phyloP scores from a whole-genome alignment of 2,113 vertebrate species.

The Pogonocichla stellata region DNA sequence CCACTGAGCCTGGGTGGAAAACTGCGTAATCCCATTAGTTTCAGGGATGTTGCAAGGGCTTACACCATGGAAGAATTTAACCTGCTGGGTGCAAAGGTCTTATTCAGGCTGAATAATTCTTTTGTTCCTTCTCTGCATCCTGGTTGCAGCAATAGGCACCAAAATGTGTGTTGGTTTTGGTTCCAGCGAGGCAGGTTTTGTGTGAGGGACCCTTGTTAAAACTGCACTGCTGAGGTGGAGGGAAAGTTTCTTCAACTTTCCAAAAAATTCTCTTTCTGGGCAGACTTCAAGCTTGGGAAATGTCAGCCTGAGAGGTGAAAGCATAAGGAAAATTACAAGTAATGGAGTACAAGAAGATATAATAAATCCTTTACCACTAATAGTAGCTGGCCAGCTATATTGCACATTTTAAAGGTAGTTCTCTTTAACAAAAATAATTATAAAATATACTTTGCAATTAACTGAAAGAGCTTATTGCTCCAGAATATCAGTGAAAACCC shows the following conservation, averaged over 20 bases:
- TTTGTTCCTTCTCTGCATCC: neutral
- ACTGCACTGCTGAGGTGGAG: neutral
- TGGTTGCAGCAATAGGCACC: neutral
- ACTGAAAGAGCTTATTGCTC: neutral
- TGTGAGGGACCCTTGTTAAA: constrained; percentile 16
- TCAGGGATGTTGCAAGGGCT: neutral
- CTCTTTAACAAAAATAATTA: neutral
- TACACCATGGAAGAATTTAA: neutral
- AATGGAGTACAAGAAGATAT: neutral
- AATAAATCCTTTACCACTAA: neutral
- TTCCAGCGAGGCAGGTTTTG: neutral
- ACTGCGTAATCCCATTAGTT: neutral
- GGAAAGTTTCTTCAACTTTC: neutral
- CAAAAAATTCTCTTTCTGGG: neutral
- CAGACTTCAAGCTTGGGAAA: neutral
- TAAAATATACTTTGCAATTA: neutral
- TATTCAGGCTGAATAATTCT: constrained; percentile 9
- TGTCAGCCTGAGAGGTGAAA: neutral
- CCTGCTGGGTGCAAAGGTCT: neutral
- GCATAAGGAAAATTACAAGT: neutral
- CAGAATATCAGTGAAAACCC: neutral
- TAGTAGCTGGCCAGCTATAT: neutral
- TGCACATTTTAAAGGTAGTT: neutral
- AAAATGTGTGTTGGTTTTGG: neutral
- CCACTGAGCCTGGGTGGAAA: neutral